phyloP scores from a whole-genome alignment of 2,113 vertebrate species.

The Laterallus jamaicensis region DNA sequence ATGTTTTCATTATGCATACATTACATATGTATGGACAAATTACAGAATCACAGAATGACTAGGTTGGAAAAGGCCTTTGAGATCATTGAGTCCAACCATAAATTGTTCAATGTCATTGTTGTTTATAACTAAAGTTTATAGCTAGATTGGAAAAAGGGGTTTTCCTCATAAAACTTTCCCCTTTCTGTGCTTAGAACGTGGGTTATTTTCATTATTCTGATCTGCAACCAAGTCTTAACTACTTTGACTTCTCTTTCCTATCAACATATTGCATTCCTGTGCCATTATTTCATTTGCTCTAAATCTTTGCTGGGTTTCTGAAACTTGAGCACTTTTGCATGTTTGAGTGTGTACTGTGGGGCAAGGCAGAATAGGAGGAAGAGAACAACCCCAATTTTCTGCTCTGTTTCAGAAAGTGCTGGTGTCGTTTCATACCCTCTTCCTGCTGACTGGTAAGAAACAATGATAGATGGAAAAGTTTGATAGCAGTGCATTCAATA shows the following conservation, averaged over 20 bases:
- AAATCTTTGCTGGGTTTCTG: background rate
- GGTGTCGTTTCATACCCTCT: background rate
- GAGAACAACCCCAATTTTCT: background rate
- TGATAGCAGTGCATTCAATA: background rate
- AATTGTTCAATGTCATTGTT: background rate
- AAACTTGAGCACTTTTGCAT: background rate
- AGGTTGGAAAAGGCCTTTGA: too few relatives aligned
- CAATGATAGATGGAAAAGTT: background rate
- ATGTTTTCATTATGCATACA: background rate
- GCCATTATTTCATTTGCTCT: background rate
- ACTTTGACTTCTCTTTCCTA: background rate
- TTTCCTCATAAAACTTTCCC: background rate
- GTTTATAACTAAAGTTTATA: background rate
- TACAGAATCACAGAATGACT: background rate
- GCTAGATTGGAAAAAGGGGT: background rate
- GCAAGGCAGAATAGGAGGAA: background rate
- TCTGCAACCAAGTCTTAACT: background rate
- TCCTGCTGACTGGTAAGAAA: background rate
- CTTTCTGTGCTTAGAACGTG: background rate
- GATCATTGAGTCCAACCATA: too few relatives aligned
- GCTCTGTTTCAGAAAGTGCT: constrained; percentile 11
- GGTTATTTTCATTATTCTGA: background rate
- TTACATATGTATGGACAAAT: background rate
- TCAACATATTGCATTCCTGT: background rate
- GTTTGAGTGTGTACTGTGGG: background rate